Evolutionary conservation across 92 coral and sea anemone genomes (phyloP), one percentile per base, ranked within the genome.

Genomic region (Ricordea florida): DNA sequence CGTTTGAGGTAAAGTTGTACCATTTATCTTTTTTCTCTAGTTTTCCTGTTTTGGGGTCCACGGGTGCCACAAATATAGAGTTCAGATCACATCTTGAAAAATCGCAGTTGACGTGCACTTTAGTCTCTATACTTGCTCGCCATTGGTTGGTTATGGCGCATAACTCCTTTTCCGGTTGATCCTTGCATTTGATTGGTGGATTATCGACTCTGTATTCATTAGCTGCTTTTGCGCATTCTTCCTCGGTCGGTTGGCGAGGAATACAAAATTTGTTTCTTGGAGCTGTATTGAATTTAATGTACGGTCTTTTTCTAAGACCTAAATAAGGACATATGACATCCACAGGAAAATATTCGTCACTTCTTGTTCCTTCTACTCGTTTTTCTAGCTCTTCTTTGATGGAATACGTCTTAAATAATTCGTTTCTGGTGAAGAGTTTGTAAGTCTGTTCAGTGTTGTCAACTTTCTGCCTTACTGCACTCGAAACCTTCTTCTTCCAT

Each of bases 201-300:
- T 68, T 59, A 26, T 65, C 51, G 8, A 68, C 47, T 46, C 68
- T 28, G 14, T 86, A 86, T 22, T 24, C 43, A 30, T 52, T 26
- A 9, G 42, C 25, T 24, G 91, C 91, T 18, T 73, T 57, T 28
- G 33, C 44, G 27, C 91, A 86, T 16, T 80, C 91, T 17, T 74
- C 67, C 11, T 55, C 13, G 5, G 77, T 25, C 1, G 83, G 83
- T 31, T 52, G 57, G 14, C 49, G 74, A 16, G 60, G 57, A 29
- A 62, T 36, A 15, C 87, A 81, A 8, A 30, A 42, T 13, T 50
- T 30, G 26, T 35, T 35, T 17, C 31, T 66, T 44, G 23, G 21
- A 9, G n/a, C n/a, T n/a, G 44, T n/a, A n/a, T 37, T 37, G 9
- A 49, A 7, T 14, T 18, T 17, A 13, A 66, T 41, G 38, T 75